phyloP scores from a whole-genome alignment of 2,797 vertebrate species.

The Oryzias sinensis region DNA sequence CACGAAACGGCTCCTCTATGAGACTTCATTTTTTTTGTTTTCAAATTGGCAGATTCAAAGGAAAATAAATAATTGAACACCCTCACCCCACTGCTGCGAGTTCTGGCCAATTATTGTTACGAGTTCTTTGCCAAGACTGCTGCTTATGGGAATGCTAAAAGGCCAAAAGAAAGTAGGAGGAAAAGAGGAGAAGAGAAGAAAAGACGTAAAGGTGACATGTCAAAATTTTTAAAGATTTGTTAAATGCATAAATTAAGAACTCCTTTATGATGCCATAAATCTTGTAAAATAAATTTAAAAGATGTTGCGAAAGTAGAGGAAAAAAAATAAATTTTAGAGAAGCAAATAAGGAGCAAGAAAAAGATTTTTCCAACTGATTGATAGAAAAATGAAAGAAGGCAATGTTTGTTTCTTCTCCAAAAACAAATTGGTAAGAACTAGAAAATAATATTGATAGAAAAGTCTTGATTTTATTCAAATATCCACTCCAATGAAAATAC shows the following conservation, averaged over 20 bases:
- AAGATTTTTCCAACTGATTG: too few species aligned
- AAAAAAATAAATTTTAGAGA: too few species aligned
- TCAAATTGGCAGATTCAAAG: conserved; percentile 70
- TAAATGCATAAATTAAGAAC: conserved; percentile 4
- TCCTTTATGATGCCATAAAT: neutral
- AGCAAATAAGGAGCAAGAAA: too few species aligned
- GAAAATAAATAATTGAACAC: conserved; percentile 74
- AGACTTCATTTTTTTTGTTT: conserved; percentile 39
- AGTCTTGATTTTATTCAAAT: too few species aligned
- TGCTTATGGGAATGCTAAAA: conserved; percentile 36
- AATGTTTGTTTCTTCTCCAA: too few species aligned
- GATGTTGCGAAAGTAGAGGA: too few species aligned
- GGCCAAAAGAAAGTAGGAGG: conserved; percentile 10
- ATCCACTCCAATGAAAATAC: too few species aligned
- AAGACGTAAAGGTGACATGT: conserved; percentile 7
- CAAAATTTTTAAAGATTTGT: neutral
- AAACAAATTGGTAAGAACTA: too few species aligned
- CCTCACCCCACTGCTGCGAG: conserved; percentile 53
- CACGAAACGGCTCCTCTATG: conserved; percentile 46
- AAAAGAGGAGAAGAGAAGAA: conserved; percentile 14
- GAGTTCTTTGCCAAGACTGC: conserved; percentile 47
- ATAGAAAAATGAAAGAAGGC: too few species aligned
- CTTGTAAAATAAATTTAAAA: too few species aligned
- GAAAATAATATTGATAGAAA: too few species aligned
- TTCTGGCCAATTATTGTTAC: conserved; percentile 64